Evolutionary conservation across 2,113 vertebrate genomes (phyloP).

Genomic region (Columba janthina): DNA sequence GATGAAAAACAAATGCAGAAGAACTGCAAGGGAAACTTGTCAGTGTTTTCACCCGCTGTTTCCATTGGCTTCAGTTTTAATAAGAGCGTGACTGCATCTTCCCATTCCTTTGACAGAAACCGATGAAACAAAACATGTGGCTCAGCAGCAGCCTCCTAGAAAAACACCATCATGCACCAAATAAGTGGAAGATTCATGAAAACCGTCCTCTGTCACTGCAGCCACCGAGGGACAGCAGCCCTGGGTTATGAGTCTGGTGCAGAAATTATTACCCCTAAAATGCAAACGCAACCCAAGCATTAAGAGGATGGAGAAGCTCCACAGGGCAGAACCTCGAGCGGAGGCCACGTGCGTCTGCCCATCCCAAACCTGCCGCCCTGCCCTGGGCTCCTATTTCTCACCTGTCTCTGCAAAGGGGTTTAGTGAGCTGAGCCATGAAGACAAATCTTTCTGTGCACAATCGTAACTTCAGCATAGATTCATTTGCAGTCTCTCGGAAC

Average conservation of each 20-base stretch:
- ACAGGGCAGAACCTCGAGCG: background rate
- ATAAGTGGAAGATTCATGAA: background rate
- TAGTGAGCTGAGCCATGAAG: background rate
- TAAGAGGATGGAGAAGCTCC: background rate
- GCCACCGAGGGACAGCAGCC: background rate
- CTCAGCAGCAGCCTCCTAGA: background rate
- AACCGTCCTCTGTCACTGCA: accelerated
- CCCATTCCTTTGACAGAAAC: background rate
- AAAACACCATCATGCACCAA: background rate
- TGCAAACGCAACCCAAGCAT: background rate
- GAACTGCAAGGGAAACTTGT: background rate
- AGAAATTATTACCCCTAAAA: background rate
- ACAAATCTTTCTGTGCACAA: background rate
- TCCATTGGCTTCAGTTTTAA: background rate
- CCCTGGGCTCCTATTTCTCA: background rate
- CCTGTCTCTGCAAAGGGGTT: background rate
- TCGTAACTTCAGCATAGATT: background rate
- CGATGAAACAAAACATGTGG: accelerated
- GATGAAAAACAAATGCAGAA: background rate
- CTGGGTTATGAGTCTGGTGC: background rate
- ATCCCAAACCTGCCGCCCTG: background rate
- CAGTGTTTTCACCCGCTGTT: accelerated
- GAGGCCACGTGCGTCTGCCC: background rate
- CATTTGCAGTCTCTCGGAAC: background rate
- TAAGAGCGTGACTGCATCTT: background rate